phyloP scores from a whole-genome alignment of 64 coral and sea anemone species.

The Astreopora myriophthalma region DNA sequence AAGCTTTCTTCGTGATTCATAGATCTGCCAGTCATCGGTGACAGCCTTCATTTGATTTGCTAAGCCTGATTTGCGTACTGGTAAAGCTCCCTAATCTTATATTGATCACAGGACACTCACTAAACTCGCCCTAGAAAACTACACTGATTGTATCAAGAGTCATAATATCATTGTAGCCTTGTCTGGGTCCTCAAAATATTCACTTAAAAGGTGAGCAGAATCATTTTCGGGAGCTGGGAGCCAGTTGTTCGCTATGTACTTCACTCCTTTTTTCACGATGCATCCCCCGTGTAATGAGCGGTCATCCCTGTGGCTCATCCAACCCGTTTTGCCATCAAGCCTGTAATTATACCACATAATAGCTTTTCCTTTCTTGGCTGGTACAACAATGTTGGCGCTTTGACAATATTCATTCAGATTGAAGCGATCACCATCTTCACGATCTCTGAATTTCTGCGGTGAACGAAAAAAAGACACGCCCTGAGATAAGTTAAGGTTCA shows the following conservation, averaged over 20 bases:
- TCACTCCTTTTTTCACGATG: slow-evolving; percentile 65
- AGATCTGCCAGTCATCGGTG: neutral
- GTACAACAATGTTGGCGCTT: slow-evolving; percentile 63
- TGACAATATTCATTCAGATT: slow-evolving; percentile 66
- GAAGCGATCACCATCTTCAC: slow-evolving; percentile 59
- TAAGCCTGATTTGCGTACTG: neutral
- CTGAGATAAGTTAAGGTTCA: too few species aligned
- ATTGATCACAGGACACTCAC: too few species aligned
- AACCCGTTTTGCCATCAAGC: slow-evolving; percentile 57
- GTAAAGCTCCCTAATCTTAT: too few species aligned
- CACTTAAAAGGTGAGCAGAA: slow-evolving; percentile 50
- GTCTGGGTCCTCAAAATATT: slow-evolving; percentile 47
- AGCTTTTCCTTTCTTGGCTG: slow-evolving; percentile 67
- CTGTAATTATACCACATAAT: slow-evolving; percentile 73
- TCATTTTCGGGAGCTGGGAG: slow-evolving; percentile 64
- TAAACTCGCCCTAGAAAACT: neutral
- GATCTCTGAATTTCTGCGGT: slow-evolving; percentile 50
- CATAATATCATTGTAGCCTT: neutral
- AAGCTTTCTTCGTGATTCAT: too few species aligned
- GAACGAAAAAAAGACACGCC: too few species aligned
- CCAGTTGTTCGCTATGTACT: slow-evolving; percentile 76
- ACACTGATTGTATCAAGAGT: neutral
- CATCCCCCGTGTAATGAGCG: slow-evolving; percentile 72
- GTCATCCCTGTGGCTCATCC: slow-evolving; percentile 62
- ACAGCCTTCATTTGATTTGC: neutral